Percentiles rank a stretch among this genome's conserved stretches.
phyloP scores from a whole-genome alignment of 2,113 vertebrate species.

The Varanus komodoensis region DNA sequence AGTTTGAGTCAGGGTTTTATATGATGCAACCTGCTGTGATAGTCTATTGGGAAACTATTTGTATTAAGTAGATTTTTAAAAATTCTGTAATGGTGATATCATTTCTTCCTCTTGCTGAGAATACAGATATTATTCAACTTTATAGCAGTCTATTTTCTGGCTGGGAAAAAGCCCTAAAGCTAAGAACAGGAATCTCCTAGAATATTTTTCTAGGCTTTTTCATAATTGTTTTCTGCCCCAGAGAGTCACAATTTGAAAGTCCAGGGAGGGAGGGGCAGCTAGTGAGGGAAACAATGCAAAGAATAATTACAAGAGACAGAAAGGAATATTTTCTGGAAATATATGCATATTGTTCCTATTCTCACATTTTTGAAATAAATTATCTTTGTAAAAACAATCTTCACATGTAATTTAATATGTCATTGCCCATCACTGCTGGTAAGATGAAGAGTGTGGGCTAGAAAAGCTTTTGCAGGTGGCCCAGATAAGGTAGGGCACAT shows the following conservation, averaged over 20 bases:
- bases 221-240: conserved; percentile 15
- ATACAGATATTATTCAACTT: conserved; percentile 10
- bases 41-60: conserved; percentile 11
- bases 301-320: background rate
- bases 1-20: conserved; percentile 26
- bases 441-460: background rate
- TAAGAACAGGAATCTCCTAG: background rate
- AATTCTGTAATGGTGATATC: background rate
- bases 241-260: conserved; percentile 19
- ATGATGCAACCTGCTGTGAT: conserved; percentile 21
- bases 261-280: background rate
- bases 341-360: background rate
- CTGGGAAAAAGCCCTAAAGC: conserved; percentile 19
- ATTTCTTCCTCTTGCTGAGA: conserved; percentile 15
- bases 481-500: background rate
- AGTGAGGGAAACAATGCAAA: background rate
- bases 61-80: conserved; percentile 17
- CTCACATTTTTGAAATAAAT: background rate
- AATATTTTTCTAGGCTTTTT: conserved; percentile 4
- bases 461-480: background rate
- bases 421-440: background rate
- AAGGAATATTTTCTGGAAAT: background rate
- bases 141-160: conserved; percentile 11
- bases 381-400: background rate
- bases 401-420: background rate